A percentile compares a stretch with the other conserved stretches of the same genome.
These are phyloP conservation scores for Girardinus metallicus DNA, from an alignment of 2,797 vertebrate species.

Conservation along the genomic window DNA sequence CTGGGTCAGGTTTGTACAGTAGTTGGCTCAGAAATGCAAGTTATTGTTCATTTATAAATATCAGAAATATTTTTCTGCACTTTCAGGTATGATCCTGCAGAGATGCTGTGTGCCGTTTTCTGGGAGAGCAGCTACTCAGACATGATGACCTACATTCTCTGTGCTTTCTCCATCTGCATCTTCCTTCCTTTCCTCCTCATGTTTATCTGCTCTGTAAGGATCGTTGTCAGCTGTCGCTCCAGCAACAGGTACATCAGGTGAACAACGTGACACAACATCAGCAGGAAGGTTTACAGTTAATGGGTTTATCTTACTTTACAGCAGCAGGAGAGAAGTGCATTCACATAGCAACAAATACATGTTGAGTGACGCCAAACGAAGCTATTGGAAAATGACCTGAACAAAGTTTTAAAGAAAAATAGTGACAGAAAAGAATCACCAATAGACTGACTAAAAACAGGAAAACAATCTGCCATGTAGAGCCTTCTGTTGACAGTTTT, in stretches of 20 bases:
- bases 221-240: conserved; percentile 41
- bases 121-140: conserved; percentile 81
- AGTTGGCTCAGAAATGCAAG: neutral
- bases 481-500: neutral
- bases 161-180: conserved; percentile 72
- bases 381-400: neutral
- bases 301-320: neutral
- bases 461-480: neutral
- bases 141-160: conserved; percentile 81
- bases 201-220: conserved; percentile 62
- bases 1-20: conserved; percentile 74
- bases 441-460: neutral
- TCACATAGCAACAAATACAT: neutral
- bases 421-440: neutral
- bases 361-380: neutral
- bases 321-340: neutral
- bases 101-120: conserved; percentile 83
- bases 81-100: conserved; percentile 78
- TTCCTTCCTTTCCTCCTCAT: conserved; percentile 75
- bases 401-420: neutral
- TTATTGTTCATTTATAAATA: neutral
- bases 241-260: conserved; percentile 59
- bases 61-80: neutral
- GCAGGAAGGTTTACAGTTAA: neutral
- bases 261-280: neutral